Evolutionary conservation across 92 coral and sea anemone genomes (phyloP).

Genomic region (Heteractis magnifica): DNA sequence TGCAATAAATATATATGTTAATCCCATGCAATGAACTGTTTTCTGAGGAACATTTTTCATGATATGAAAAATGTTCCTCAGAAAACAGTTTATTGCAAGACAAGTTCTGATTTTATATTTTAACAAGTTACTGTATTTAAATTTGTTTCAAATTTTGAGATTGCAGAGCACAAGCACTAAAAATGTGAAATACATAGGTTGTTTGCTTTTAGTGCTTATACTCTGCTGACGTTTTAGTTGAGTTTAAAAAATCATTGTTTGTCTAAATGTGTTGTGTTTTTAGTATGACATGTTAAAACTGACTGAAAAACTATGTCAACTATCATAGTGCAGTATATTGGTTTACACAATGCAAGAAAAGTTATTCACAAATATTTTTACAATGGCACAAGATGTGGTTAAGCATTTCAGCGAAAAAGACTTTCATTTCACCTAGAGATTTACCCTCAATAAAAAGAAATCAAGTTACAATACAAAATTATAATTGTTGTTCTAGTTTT

Average conservation of each 20-base stretch:
- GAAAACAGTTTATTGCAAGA: neutral
- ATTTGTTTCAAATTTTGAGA: neutral
- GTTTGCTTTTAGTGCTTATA: neutral
- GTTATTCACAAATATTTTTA: no score
- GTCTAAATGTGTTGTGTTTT: neutral
- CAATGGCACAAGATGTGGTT: neutral
- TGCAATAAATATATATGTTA: neutral
- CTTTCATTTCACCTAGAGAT: neutral
- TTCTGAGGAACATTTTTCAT: neutral
- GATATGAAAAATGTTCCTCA: neutral
- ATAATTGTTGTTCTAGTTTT: neutral
- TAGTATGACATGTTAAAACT: neutral
- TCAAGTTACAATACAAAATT: neutral
- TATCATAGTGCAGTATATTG: constrained; percentile 1
- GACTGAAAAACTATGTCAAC: neutral
- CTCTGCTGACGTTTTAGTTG: neutral
- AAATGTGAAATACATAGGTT: neutral
- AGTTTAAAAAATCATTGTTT: neutral
- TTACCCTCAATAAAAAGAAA: neutral
- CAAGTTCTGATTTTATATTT: neutral
- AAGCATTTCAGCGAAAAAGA: neutral
- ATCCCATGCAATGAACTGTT: neutral
- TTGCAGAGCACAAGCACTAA: neutral
- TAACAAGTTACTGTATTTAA: constrained; percentile 1
- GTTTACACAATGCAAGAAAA: neutral